Base-by-base conservation (phyloP, 2,888 invertebrate genomes). In the Clivina fossor region DNA sequence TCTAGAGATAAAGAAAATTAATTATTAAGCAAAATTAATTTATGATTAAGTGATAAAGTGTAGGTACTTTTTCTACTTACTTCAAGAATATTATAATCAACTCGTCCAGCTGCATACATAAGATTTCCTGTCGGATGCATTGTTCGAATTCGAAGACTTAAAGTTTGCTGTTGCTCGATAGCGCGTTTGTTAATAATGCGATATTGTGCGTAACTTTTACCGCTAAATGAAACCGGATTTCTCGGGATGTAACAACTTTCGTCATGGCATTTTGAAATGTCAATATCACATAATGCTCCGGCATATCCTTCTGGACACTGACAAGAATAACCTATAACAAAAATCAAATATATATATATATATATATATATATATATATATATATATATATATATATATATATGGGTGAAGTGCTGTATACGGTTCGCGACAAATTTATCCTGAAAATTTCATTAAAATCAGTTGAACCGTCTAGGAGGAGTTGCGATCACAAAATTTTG, bases 21-120 rank as follows among this genome's bases (percentile, higher is more conserved):
- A 55, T 15, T 15, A 15, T 28, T 26, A 15, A 48, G n/a, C n/a
- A 37, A 20, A 19, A 35, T 16, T 3, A n/a, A 18, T 26, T 24
- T 13, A 28, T 40, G 11, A 2, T 30, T 30, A n/a, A 15, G n/a
- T 24, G 20, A 3, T 19, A 47, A 13, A 13, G 16, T 18, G 11
- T 11, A 8, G n/a, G 5, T 11, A 15, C 35, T 11, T 35, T 7
- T 3, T n/a, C 15, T 20, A 50, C 64, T 64, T 66, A 87, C 83
- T 80, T 96, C 94, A 54, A 97, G 77, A 62, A 90, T 83, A 65
- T 91, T 92, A 73, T 90, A 93, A 72, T 97, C 96, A 38, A 91
- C 82, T 68, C 86, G 85, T 0, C 95, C 96, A 47, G 87, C 83
- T 4, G 88, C 88, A 71, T 87, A 88, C 82, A 93, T 84, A 33